Base-by-base conservation (phyloP, 2,888 invertebrate genomes). In the Ennomos fuscantarius region DNA sequence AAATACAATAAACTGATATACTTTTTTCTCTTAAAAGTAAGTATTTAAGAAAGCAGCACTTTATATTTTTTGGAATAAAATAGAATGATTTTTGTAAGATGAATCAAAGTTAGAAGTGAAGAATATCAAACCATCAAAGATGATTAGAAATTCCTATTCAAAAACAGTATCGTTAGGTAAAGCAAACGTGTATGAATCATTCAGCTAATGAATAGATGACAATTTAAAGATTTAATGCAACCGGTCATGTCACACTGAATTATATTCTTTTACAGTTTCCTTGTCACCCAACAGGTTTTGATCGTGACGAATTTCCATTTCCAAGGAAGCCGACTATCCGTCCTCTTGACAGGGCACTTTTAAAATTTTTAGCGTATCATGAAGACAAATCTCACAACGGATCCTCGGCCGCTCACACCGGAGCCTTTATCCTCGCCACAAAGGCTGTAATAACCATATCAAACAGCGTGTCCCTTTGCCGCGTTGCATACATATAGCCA, bases 381-480 rank as follows among this genome's bases (percentile, higher is more conserved):
- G 81, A 84, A 86, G 87, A 90, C 86, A 87, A 87, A 90, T 89
- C 89, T 89, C 80, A 66, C 67, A 78, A 70, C 74, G 76, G 76
- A 69, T 80, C 75, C 78, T 77, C 79, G 78, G 59, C 70, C 75
- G 76, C 78, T 85, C 80, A 76, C 79, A 83, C 81, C 87, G 86
- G 80, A 81, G 80, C 76, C 76, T 88, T 86, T 87, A 87, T 88
- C 80, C 80, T 80, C 73, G 72, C 82, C 78, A 89, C 89, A 90
- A 92, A 91, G 87, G 84, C 87, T 82, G 87, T 92, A 89, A 92
- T 91, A 91, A 90, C 91, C 92, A 92, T 91, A 91, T 92, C 90
- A 91, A 91, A 89, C 86, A 81, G 85, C 84, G 85, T 87, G 87
- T 90, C 89, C 90, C 86, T 88, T 82, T 76, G 84, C 85, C 81